A percentile compares a stretch with the other conserved stretches of the same genome.
Evolutionary conservation across 30 jellyfish, hydroid and myxozoan species (phyloP).

Genomic region (Chrysaora quinquecirrha): DNA sequence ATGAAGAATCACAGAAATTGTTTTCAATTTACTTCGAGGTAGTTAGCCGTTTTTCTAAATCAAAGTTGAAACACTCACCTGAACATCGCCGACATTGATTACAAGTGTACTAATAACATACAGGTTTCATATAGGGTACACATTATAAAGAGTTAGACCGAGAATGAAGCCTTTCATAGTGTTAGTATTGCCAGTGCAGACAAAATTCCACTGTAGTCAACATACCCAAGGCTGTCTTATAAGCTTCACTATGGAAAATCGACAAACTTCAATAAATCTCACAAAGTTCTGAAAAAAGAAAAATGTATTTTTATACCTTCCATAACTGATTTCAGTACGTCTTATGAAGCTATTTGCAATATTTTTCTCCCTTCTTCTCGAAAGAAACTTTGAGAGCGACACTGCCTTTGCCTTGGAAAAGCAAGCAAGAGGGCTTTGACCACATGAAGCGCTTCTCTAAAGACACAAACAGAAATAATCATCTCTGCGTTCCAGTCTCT

Average conservation of each 20-base stretch:
- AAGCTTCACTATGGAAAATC: conserved; percentile 2
- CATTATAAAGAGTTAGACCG: neutral
- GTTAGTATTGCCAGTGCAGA: neutral
- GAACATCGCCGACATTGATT: neutral
- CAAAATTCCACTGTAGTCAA: neutral
- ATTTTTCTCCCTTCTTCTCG: neutral
- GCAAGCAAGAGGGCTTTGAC: conserved; percentile 79
- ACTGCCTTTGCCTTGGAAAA: neutral
- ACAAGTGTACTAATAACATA: neutral
- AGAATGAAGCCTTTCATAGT: neutral
- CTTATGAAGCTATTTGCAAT: neutral
- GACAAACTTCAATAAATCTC: neutral
- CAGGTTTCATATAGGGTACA: neutral
- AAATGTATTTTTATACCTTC: neutral
- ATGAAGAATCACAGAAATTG: too few relatives aligned
- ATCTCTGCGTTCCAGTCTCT: neutral
- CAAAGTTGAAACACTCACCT: neutral
- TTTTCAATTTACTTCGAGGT: too few relatives aligned
- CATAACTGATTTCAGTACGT: neutral
- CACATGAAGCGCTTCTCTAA: conserved; percentile 51
- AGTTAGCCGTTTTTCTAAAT: too few relatives aligned
- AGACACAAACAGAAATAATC: neutral
- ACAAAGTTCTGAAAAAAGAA: neutral
- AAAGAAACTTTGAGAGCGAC: neutral
- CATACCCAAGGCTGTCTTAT: neutral